Evolutionary conservation across 2,797 vertebrate species (phyloP), one percentile per base, ranked within the genome.

Genomic region (Coccyzus lansbergi): DNA sequence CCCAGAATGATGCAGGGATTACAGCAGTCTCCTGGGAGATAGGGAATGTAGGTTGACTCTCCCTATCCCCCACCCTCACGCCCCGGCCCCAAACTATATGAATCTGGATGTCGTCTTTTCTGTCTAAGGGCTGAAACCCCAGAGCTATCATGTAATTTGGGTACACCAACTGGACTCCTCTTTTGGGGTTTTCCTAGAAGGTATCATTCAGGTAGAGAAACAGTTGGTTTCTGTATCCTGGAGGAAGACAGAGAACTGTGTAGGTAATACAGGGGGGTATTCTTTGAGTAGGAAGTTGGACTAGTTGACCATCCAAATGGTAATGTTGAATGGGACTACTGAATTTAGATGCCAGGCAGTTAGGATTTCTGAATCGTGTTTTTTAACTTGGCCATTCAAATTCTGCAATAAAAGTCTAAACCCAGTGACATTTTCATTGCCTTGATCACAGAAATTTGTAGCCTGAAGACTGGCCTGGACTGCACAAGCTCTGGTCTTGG

Each of bases 1-100:
- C 86, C 90, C 86, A 92, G 74, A 88, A 72, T 12, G 62, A 88
- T 52, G n/a, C 62, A 46, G 59, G 38, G 77, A 83, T 90, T 93
- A 53, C 42, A 65, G 74, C 42, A 48, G 1, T 77, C 83, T 86
- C 77, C 74, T 72, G 88, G 92, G 80, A 92, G 86, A 42, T 84
- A 83, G 74, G 77, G 88, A 95, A 94, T 86, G 80, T 28, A 83
- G 56, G 55, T 12, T 86, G 62, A 34, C 12, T 90, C 69, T 84
- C 38, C 58, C 59, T 36, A 13, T 83, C 72, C 62, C 38, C 29
- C 63, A 81, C 58, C n/a, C 33, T 78, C 0, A 0, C 13, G 17
- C 60, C 38, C 38, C 28, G 40, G 46, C 49, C 79, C 83, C 60
- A 64, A 92, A 56, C 42, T 42, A 7, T 6, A 49, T 85, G 62